phyloP scores from a whole-genome alignment of 2,113 vertebrate species.

The Epinephelus cyanopodus region DNA sequence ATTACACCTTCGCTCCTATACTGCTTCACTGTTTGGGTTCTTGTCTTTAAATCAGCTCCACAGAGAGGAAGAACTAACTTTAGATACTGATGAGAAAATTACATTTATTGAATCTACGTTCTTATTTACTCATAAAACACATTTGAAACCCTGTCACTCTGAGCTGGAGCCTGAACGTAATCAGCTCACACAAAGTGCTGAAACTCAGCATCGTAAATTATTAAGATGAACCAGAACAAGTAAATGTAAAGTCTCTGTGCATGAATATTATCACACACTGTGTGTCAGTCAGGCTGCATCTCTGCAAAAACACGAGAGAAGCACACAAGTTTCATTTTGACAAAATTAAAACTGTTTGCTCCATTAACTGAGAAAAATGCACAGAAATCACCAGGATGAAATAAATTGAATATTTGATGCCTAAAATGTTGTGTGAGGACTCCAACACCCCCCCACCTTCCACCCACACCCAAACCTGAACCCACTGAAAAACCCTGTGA shows the following conservation, averaged over 20 bases:
- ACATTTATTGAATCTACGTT: background rate
- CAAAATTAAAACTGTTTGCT: too few species aligned
- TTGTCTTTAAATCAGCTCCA: background rate
- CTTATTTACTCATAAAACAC: background rate
- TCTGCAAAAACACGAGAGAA: too few species aligned
- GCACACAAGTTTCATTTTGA: too few species aligned
- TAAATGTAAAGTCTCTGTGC: background rate
- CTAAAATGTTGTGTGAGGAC: too few species aligned
- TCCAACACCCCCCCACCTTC: too few species aligned
- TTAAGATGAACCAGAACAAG: background rate
- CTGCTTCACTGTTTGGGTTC: background rate
- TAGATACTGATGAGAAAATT: background rate
- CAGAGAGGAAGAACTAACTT: background rate
- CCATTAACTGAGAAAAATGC: too few species aligned
- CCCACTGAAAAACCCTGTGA: background rate
- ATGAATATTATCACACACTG: background rate
- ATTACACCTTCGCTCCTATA: background rate
- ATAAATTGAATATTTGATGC: too few species aligned
- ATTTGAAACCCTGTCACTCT: background rate
- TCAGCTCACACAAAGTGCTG: background rate
- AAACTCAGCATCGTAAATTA: background rate
- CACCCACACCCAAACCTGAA: too few species aligned
- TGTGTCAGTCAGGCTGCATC: background rate
- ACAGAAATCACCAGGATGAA: too few species aligned
- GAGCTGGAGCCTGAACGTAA: background rate